Base-by-base conservation (phyloP, 2,113 vertebrate species). In the Ailuropoda melanoleuca region DNA sequence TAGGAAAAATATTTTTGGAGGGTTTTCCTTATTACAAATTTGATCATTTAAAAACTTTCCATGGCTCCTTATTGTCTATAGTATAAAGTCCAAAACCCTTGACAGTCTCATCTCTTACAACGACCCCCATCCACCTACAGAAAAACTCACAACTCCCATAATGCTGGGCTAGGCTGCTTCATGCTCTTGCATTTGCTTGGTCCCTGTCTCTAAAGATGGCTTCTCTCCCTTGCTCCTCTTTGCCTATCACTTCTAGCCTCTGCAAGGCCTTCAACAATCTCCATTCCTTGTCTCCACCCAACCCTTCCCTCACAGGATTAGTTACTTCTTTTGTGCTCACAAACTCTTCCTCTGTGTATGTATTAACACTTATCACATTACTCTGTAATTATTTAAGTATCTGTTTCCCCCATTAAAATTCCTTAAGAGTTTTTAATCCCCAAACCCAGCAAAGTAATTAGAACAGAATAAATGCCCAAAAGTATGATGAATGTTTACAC, bases 331-430 rank as follows among this genome's bases (percentile, higher is more conserved):
- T 60, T 86, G 31, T 39, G 15, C 26, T 91, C 50, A 80, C 46
- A 95, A 83, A 72, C 31, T 86, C 37, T 77, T 96, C 77, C 19
- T 96, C 56, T 70, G 37, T 34, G 31, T 43, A 85, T 43, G 58
- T 75, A 89, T 4, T 75, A 84, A 91, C 29, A 72, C 19, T 92
- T 91, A 95, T 10, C 53, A 92, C 29, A 90, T 37, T 88, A 56
- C 66, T 89, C 78, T 93, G n/a, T 92, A 89, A 97, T 74, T 68
- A 93, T 62, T 87, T 93, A 95, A 50, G 58, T 70, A 88, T 56
- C 64, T 81, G 37, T 62, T 56, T 92, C 50, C 68, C 56, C 48
- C 78, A 83, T 66, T 96, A 97, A 86, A 89, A 60, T 17, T 60
- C 50, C 82, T 26, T 48, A 60, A 80, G 34, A 93, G 4, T 72